Evolutionary conservation across 2,797 vertebrate genomes (phyloP).

Genomic region (Amphiprion clarkii): DNA sequence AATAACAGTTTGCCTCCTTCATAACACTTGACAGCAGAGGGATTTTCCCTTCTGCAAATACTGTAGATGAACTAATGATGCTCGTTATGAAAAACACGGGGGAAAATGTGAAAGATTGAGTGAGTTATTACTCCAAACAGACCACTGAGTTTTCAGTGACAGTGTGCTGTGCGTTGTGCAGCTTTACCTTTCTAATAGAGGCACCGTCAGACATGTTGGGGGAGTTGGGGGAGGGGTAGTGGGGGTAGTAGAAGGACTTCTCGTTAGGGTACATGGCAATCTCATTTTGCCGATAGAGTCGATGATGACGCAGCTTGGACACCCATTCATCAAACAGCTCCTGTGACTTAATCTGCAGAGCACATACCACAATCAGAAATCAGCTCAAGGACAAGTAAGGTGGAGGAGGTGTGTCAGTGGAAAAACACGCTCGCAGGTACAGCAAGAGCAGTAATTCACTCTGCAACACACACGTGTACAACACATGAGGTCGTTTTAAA

Average conservation of each 20-base stretch:
- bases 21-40: not conserved
- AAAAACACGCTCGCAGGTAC: constrained; percentile 31
- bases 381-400: constrained; percentile 46
- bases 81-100: not conserved
- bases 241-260: constrained; percentile 89
- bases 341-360: constrained; percentile 92
- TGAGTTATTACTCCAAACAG: constrained; percentile 9
- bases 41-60: not conserved
- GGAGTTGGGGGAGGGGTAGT: constrained; percentile 82
- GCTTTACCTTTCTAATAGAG: constrained; percentile 87
- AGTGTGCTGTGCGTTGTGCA: not conserved
- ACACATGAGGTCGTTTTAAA: constrained; percentile 26
- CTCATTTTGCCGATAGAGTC: constrained; percentile 96
- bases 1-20: constrained; percentile 19
- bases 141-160: not conserved
- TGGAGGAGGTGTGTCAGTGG: constrained; percentile 15
- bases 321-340: constrained; percentile 99
- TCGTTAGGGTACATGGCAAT: constrained; percentile 94
- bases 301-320: constrained; percentile 94
- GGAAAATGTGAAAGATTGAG: not conserved
- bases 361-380: constrained; percentile 43
- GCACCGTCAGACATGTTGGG: constrained; percentile 84
- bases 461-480: not conserved
- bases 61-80: constrained; percentile 1
- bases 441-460: not conserved